Percentiles rank a stretch among this genome's conserved stretches.
phyloP scores from a whole-genome alignment of 2,888 invertebrate species.

The Metallyticus violacea region DNA sequence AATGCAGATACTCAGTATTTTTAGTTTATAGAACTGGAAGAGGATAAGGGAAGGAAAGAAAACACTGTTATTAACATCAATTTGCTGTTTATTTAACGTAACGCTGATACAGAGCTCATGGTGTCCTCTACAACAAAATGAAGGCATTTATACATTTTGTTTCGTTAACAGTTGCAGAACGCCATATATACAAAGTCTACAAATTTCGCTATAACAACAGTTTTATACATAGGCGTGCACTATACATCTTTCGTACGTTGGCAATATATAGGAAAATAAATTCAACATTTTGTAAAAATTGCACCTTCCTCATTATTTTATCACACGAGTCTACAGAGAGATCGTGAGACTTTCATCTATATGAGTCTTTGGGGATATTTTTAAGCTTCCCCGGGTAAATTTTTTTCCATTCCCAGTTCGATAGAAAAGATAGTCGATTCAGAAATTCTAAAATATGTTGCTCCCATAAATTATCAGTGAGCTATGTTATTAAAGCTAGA shows the following conservation, averaged over 20 bases:
- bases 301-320: constrained; percentile 4
- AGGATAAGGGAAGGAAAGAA: no score
- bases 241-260: constrained; percentile 5
- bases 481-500: neutral
- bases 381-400: no score
- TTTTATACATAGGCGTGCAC: constrained; percentile 2
- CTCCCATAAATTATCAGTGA: neutral
- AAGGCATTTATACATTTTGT: constrained; percentile 18
- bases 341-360: neutral
- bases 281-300: constrained; percentile 18
- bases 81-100: constrained; percentile 19
- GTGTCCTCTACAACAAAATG: constrained; percentile 23
- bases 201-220: constrained; percentile 21
- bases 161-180: constrained; percentile 1
- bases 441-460: neutral
- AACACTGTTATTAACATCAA: constrained; percentile 11
- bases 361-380: no score
- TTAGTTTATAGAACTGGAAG: no score
- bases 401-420: neutral
- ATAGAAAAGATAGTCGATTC: neutral
- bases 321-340: neutral
- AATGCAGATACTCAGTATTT: no score
- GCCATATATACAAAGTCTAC: constrained; percentile 20
- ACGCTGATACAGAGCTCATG: constrained; percentile 17
- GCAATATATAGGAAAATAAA: constrained; percentile 25